These are phyloP conservation scores for Leistus spinibarbis DNA, from an alignment of 2,888 invertebrate genomes.

Conservation along the genomic window DNA sequence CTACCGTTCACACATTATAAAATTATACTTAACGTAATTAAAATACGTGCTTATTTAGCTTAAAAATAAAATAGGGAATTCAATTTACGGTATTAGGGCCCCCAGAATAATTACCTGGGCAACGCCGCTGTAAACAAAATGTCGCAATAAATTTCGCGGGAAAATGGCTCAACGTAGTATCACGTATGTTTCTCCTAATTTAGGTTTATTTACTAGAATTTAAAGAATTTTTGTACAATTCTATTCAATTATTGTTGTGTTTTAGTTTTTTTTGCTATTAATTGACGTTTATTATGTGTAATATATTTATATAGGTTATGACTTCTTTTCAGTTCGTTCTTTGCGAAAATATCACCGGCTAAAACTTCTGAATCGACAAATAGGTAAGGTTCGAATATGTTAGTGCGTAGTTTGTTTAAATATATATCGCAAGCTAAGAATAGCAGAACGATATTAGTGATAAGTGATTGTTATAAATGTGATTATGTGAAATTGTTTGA, in stretches of 20 bases:
- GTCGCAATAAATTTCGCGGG: background rate
- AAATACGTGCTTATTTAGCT: background rate
- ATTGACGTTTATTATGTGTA: background rate
- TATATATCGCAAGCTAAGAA: background rate
- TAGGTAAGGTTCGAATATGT: background rate
- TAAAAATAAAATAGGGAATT: background rate
- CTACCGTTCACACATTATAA: background rate
- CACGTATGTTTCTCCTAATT: constrained; percentile 18
- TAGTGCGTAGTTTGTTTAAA: background rate
- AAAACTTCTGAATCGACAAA: background rate
- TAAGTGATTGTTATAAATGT: background rate
- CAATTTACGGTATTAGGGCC: no score
- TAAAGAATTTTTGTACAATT: no score
- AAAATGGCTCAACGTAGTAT: constrained; percentile 29
- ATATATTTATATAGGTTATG: background rate
- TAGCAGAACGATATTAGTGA: background rate
- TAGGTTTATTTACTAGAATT: no score
- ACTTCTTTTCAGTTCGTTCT: constrained; percentile 20
- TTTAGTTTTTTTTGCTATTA: background rate
- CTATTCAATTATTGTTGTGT: no score
- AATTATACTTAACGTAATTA: background rate
- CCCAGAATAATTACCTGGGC: background rate
- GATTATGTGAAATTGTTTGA: constrained; percentile 9
- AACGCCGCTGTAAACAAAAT: background rate
- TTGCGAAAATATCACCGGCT: background rate